phyloP scores from a whole-genome alignment of 1,140 invertebrate species.

The Bombus vancouverensis region DNA sequence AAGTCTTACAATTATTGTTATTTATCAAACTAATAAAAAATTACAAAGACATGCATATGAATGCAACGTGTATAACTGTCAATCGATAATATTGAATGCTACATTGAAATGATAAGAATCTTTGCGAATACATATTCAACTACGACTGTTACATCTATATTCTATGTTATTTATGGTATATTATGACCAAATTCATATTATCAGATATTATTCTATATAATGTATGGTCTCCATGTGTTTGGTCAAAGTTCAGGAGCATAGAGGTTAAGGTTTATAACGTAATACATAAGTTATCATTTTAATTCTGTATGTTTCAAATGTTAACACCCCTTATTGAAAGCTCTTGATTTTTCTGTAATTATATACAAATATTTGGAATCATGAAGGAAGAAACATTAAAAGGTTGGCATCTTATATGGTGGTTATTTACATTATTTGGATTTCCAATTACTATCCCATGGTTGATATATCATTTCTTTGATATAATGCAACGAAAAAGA shows the following conservation, averaged over 20 bases:
- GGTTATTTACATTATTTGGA: conserved; percentile 78
- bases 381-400: conserved; percentile 64
- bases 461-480: conserved; percentile 75
- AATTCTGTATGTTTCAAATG: background rate
- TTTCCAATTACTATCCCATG: conserved; percentile 79
- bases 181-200: background rate
- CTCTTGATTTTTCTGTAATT: background rate
- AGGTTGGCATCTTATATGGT: conserved; percentile 74
- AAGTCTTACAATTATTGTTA: background rate
- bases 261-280: background rate
- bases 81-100: background rate
- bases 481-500: conserved; percentile 71
- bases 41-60: background rate
- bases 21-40: background rate
- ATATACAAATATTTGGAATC: background rate
- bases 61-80: background rate
- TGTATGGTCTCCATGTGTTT: background rate
- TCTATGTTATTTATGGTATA: background rate
- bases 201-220: background rate
- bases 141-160: background rate
- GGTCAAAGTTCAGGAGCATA: background rate
- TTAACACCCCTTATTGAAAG: background rate
- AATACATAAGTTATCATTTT: background rate
- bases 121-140: background rate
- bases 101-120: background rate